Conservation (phyloP, 2,113 vertebrate genomes). For the Tupaia chinensis region DNA sequence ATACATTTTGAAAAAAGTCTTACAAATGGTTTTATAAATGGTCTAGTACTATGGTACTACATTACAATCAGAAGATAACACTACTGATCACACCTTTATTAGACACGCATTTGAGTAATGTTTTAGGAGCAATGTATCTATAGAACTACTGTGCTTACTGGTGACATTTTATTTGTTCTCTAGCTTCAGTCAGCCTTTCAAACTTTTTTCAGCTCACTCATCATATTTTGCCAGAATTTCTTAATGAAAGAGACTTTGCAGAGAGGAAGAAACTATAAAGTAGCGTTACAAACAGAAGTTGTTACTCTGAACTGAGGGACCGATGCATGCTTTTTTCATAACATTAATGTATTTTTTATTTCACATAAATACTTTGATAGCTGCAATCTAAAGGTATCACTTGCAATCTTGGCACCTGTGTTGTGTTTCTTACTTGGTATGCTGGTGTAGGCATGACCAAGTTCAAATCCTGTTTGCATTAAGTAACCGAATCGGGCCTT, state of each 20-base stretch:
- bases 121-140: background rate
- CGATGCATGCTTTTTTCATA: background rate
- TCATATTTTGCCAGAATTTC: background rate
- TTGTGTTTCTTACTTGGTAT: background rate
- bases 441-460: background rate
- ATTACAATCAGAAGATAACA: background rate
- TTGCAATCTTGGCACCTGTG: background rate
- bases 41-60: background rate
- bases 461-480: background rate
- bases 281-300: background rate
- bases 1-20: background rate
- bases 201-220: slow-evolving; percentile 7
- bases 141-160: background rate
- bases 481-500: too few species aligned
- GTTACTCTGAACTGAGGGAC: background rate
- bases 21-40: background rate
- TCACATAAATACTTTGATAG: background rate
- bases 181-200: background rate
- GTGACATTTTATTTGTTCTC: background rate
- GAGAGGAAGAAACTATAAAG: background rate
- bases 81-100: background rate
- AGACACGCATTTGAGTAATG: background rate
- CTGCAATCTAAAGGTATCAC: background rate
- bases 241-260: background rate
- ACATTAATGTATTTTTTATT: background rate